phyloP scores from a whole-genome alignment of 2,113 vertebrate genomes.

The Sinocyclocheilus anshuiensis region DNA sequence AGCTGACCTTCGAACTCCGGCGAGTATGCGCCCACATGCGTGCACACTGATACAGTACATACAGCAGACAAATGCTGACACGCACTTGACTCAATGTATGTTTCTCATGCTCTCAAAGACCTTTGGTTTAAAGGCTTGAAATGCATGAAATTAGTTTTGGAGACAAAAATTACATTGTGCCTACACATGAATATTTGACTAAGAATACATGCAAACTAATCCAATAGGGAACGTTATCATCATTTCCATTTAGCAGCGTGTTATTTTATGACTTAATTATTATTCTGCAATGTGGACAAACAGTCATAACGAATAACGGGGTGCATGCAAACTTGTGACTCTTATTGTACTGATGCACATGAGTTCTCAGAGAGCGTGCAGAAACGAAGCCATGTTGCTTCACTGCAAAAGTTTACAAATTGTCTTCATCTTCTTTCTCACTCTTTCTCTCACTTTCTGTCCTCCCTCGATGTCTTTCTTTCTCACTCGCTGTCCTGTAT shows the following conservation, averaged over 20 bases:
- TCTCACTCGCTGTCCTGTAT: conserved; percentile 62
- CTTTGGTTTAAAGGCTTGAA: neutral
- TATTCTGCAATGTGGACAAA: neutral
- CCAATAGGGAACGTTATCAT: neutral
- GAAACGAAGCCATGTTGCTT: neutral
- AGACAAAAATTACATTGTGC: neutral
- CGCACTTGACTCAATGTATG: neutral
- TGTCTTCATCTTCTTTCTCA: conserved; percentile 33
- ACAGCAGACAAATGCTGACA: conserved; percentile 1
- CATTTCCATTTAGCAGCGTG: neutral
- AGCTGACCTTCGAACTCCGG: conserved; percentile 70
- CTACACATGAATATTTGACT: neutral
- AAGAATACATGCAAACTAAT: neutral
- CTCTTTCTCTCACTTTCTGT: conserved; percentile 64
- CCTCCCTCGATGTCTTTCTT: conserved; percentile 45
- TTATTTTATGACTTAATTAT: neutral
- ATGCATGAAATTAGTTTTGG: neutral
- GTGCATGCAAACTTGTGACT: neutral
- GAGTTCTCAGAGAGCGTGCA: neutral
- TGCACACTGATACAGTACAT: conserved; percentile 10
- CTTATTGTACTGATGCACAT: neutral
- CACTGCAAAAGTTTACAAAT: conserved; percentile 13
- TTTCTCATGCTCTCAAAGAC: conserved; percentile 4
- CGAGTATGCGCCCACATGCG: conserved; percentile 67
- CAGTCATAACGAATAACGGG: neutral